A percentile compares a stretch with the other conserved stretches of the same genome.
phyloP scores from a whole-genome alignment of 1,140 invertebrate genomes.

The Pollicipes pollicipes region DNA sequence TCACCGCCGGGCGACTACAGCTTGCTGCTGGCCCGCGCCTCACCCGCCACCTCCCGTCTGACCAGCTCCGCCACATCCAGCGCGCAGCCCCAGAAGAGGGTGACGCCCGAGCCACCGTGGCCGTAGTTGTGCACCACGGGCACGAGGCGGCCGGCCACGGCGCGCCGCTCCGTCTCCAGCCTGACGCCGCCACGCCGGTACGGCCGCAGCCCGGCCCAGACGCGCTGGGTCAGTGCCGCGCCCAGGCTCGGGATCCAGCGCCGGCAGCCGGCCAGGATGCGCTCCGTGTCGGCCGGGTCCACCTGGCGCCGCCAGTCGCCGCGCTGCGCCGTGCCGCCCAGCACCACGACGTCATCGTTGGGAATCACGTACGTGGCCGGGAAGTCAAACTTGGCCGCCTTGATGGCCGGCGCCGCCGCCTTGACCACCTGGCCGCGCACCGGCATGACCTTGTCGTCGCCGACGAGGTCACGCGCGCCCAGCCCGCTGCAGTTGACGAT shows the following conservation, averaged over 20 bases:
- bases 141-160: conserved; percentile 1
- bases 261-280: conserved; percentile 23
- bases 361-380: not conserved
- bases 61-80: conserved; percentile 19
- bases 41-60: not conserved
- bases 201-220: conserved; percentile 4
- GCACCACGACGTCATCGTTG: conserved; percentile 21
- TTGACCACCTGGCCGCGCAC: conserved; percentile 23
- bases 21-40: not conserved
- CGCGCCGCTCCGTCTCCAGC: conserved; percentile 6
- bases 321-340: conserved; percentile 26
- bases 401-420: conserved; percentile 1
- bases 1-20: not conserved
- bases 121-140: conserved; percentile 33
- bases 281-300: conserved; percentile 21
- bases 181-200: conserved; percentile 8
- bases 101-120: conserved; percentile 32
- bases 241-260: conserved; percentile 21
- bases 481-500: conserved; percentile 23
- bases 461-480: conserved; percentile 17
- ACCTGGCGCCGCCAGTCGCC: conserved; percentile 23
- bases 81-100: conserved; percentile 32
- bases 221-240: not conserved
- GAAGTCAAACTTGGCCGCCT: not conserved
- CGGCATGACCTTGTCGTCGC: conserved; percentile 18